phyloP scores from a whole-genome alignment of 2,888 invertebrate species.

The Taphrorychus bicolor region DNA sequence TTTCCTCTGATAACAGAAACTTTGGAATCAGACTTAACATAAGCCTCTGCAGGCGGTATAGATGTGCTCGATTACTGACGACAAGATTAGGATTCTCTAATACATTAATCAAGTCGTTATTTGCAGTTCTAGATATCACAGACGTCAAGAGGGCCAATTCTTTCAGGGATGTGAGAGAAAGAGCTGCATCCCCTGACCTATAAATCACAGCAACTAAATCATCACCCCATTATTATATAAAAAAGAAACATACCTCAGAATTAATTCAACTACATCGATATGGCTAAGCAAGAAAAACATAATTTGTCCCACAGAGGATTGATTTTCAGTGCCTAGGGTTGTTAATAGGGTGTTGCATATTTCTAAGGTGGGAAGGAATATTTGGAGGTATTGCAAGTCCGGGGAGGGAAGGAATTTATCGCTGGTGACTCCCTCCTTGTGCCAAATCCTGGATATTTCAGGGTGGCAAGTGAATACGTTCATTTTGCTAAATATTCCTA shows the following conservation, averaged over 20 bases:
- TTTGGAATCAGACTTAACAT: constrained; percentile 78
- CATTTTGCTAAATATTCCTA: constrained; percentile 72
- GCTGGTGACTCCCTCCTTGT: constrained; percentile 50
- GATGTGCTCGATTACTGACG: constrained; percentile 64
- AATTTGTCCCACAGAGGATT: constrained; percentile 81
- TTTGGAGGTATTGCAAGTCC: constrained; percentile 78
- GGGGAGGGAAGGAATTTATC: constrained; percentile 67
- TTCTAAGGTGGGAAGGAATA: constrained; percentile 81
- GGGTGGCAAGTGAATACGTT: constrained; percentile 76
- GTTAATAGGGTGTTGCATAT: constrained; percentile 84
- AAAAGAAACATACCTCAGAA: constrained; percentile 60
- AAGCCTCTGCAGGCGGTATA: constrained; percentile 74
- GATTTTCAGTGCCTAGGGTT: constrained; percentile 83
- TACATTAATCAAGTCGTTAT: constrained; percentile 53
- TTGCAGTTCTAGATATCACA: constrained; percentile 56
- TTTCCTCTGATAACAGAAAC: constrained; percentile 63
- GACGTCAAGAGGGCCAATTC: constrained; percentile 79
- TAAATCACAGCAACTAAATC: not conserved
- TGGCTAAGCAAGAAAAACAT: constrained; percentile 82
- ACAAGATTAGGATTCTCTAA: constrained; percentile 57
- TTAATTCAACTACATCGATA: constrained; percentile 79
- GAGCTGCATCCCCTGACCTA: constrained; percentile 71
- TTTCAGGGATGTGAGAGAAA: constrained; percentile 71
- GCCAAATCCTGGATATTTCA: constrained; percentile 62
- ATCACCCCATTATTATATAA: not conserved